Percentiles rank a stretch among this genome's conserved stretches.
These are phyloP conservation scores for Cyclina sinensis DNA, from an alignment of 1,140 invertebrate genomes.

Conservation along the genomic window DNA sequence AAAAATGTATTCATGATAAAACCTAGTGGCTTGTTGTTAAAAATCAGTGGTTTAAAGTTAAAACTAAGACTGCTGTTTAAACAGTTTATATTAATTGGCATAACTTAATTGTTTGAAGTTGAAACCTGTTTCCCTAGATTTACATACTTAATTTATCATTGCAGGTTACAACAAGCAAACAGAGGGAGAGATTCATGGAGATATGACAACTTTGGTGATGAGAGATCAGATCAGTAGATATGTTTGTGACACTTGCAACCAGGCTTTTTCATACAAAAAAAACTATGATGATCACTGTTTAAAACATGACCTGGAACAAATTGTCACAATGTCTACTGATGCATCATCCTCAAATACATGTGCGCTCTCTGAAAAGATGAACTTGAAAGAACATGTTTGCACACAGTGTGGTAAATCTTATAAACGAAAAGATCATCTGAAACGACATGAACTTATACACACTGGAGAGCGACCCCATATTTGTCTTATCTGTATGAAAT, in stretches of 20 bases:
- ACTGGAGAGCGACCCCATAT: slow-evolving; percentile 22
- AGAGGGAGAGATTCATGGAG: too few relatives aligned
- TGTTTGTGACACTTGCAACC: slow-evolving; percentile 4
- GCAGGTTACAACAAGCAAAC: too few relatives aligned
- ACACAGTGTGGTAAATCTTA: slow-evolving; percentile 44
- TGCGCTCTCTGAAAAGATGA: neutral
- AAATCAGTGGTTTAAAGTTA: too few relatives aligned
- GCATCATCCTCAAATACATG: neutral
- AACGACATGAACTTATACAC: slow-evolving; percentile 41
- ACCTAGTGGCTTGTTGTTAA: too few relatives aligned
- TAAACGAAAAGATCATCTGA: slow-evolving; percentile 48
- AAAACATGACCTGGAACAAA: slow-evolving; percentile 27
- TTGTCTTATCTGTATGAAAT: slow-evolving; percentile 29
- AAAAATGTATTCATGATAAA: too few relatives aligned
- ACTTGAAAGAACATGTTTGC: slow-evolving; percentile 38
- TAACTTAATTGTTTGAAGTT: too few relatives aligned
- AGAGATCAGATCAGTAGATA: neutral
- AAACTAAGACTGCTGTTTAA: too few relatives aligned
- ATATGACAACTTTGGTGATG: too few relatives aligned
- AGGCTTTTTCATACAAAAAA: slow-evolving; percentile 29
- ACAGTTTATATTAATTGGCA: too few relatives aligned
- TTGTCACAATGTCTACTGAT: neutral
- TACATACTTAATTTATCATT: too few relatives aligned
- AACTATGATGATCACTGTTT: neutral
- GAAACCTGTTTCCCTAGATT: too few relatives aligned